These are phyloP conservation scores for Sparus aurata DNA, from an alignment of 2,797 vertebrate species.

Conservation along the genomic window DNA sequence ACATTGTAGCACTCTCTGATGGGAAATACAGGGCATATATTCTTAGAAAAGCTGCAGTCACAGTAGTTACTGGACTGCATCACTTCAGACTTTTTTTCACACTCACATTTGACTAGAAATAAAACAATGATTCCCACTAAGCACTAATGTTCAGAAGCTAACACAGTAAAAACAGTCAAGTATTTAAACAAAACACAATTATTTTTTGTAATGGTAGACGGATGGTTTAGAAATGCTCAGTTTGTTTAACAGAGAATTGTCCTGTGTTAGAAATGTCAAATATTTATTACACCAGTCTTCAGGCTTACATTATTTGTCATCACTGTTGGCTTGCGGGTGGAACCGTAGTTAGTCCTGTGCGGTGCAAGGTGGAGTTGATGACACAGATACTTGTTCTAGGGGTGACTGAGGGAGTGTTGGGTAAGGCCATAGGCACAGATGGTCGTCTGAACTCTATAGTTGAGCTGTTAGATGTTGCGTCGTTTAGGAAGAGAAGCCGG, in stretches of 20 bases:
- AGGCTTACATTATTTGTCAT: background rate
- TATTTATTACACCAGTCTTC: background rate
- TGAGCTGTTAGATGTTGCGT: constrained; percentile 66
- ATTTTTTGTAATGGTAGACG: background rate
- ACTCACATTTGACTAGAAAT: background rate
- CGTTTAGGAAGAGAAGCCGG: constrained; percentile 38
- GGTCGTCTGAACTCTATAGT: constrained; percentile 57
- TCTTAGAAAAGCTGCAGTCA: background rate
- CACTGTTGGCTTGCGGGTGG: constrained; percentile 16
- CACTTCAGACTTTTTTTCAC: background rate
- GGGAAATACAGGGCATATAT: background rate
- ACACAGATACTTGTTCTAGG: constrained; percentile 62
- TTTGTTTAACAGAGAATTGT: background rate
- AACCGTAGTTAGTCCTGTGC: constrained; percentile 3
- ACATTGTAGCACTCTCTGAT: background rate
- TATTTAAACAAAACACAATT: background rate
- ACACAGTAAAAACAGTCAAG: background rate
- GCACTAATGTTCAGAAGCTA: background rate
- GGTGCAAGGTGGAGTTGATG: constrained; percentile 39
- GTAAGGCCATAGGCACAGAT: background rate
- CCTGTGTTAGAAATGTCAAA: background rate
- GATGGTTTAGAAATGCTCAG: background rate
- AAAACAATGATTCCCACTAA: background rate
- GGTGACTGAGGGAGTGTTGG: constrained; percentile 35
- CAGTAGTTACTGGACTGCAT: background rate